Evolutionary conservation across 2,888 invertebrate species (phyloP), one percentile per base, ranked within the genome.

Genomic region (Incurvaria masculella): DNA sequence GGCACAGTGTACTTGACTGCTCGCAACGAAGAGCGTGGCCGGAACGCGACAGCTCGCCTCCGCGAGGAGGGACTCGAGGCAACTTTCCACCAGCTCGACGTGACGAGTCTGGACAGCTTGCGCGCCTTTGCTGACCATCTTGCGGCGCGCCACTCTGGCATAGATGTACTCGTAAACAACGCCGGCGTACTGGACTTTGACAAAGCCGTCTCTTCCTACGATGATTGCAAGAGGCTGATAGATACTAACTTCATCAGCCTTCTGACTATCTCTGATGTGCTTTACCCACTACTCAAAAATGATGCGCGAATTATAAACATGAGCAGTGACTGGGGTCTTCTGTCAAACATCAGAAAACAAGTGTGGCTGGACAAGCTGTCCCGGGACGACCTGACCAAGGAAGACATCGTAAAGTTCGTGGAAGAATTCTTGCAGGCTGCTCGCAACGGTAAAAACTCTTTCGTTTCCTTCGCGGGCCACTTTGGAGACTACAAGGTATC

Each of bases 131-230:
- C 76, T 39, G 69, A 81, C 51, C 79, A 81, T 61, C 68, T 91
- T 50, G 68, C 81, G 56, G 68, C 72, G 49, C 81, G 80, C 50
- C 80, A 89, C 64, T 82, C 82, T 23, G 87, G 89, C 19, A 72
- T 91, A 49, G 88, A 91, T 68, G 69, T 91, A 52, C 73, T 91
- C 45, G 81, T 91, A 53, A 91, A 91, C 66, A 91, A 91, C 71
- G 90, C 90, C 57, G 89, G 84, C 21, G 84, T 88, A 56, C 83
- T 87, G 21, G 89, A 83, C 63, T 86, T 85, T 71, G 66, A 65
- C 56, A 74, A 74, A 50, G 80, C 84, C 2, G 86, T 84, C 52
- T 82, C 90, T 26, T 82, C 88, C 54, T 69, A 67, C 39, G 70
- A 79, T 57, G 90, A 91, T 70, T 88, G 90, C 4, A 83, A 86